Evolutionary conservation across 1,140 invertebrate genomes (phyloP).

Genomic region (Pseudomyrmex concolor): DNA sequence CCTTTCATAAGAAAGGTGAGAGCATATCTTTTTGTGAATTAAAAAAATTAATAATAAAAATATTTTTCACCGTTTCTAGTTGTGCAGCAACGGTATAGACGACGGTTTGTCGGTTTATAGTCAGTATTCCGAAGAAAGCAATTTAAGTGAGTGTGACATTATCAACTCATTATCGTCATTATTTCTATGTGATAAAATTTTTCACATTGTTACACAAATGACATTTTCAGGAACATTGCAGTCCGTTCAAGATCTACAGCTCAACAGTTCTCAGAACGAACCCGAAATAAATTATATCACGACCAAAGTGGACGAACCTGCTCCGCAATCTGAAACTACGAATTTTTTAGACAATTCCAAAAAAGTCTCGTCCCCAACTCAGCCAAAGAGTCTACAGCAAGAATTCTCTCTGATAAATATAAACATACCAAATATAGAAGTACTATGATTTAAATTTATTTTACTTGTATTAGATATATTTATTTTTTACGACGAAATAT

Average conservation of each 20-base stretch:
- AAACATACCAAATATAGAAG: conserved; percentile 93
- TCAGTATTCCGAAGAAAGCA: conserved; percentile 82
- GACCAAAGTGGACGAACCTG: conserved; percentile 75
- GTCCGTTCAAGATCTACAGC: conserved; percentile 81
- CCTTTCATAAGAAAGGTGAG: conserved; percentile 90
- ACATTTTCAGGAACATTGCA: conserved; percentile 77
- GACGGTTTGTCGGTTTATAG: conserved; percentile 80
- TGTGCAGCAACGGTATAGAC: conserved; percentile 82
- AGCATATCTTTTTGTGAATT: conserved; percentile 8
- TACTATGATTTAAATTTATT: conserved; percentile 78
- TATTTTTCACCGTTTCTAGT: conserved; percentile 66
- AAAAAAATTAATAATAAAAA: conserved; percentile 26
- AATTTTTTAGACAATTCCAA: conserved; percentile 77
- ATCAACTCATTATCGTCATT: conserved; percentile 13
- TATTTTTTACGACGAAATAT: not conserved
- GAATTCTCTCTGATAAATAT: conserved; percentile 95
- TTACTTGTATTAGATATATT: not conserved
- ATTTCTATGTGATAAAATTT: conserved; percentile 19
- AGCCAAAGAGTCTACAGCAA: conserved; percentile 90
- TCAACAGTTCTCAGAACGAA: conserved; percentile 79
- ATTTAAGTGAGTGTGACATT: conserved; percentile 76
- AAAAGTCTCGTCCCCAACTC: conserved; percentile 82
- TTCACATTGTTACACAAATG: not conserved
- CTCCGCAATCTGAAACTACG: conserved; percentile 71
- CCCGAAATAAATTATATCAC: conserved; percentile 79